phyloP scores from a whole-genome alignment of 2,797 vertebrate genomes.

The Tiaroga cobitis region DNA sequence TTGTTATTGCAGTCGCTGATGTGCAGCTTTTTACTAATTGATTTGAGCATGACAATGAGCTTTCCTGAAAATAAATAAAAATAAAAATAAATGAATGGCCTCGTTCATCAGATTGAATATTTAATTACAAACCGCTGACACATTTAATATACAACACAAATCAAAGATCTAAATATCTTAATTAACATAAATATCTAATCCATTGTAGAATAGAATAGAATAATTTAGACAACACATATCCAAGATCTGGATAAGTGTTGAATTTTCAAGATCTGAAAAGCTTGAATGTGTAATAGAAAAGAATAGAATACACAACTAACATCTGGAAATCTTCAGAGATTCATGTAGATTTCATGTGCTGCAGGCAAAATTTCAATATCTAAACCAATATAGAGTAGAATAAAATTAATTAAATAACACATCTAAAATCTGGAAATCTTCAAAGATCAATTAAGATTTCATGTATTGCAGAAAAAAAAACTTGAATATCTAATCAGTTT shows the following conservation, averaged over 20 bases:
- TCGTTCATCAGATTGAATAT: background rate
- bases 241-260: too few species aligned
- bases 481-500: background rate
- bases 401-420: background rate
- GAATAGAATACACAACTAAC: background rate
- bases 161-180: background rate
- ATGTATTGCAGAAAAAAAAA: background rate
- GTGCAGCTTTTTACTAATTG: conserved; percentile 49
- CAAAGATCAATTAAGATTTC: background rate
- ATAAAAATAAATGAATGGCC: background rate
- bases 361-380: background rate
- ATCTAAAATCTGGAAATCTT: background rate
- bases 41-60: conserved; percentile 37
- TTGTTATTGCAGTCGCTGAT: conserved; percentile 42
- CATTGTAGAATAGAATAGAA: background rate
- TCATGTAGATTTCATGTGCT: background rate
- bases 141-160: background rate
- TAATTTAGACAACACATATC: background rate
- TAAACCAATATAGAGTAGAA: background rate
- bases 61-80: background rate
- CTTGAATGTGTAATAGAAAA: background rate
- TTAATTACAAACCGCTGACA: background rate
- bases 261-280: background rate
- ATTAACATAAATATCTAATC: background rate
- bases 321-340: background rate